Conservation (phyloP, 2,113 vertebrate genomes). For the Ginglymostoma cirratum region DNA sequence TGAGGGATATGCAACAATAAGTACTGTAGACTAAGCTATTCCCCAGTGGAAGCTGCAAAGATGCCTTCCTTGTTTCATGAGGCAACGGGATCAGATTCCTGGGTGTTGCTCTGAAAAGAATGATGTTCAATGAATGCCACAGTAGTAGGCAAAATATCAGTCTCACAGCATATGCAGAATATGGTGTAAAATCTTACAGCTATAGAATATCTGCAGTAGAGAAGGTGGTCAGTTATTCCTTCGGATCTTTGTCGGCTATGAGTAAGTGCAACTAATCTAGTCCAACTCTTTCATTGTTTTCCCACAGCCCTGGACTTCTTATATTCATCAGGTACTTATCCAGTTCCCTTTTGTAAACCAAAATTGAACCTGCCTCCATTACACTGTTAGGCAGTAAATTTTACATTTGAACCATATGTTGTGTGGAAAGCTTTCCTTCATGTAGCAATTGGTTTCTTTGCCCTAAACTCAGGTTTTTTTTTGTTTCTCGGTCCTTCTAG, state of each 20-base stretch:
- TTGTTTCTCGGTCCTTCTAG: not conserved
- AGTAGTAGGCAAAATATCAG: not conserved
- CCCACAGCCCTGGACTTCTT: not conserved
- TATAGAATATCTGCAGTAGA: not conserved
- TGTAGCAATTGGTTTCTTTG: not conserved
- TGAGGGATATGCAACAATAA: not conserved
- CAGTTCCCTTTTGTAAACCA: not conserved
- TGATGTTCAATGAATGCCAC: not conserved
- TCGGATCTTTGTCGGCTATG: not conserved
- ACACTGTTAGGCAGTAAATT: too few species aligned
- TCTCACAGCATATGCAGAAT: not conserved
- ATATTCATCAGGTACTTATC: not conserved
- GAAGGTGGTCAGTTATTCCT: not conserved
- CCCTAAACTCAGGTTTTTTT: not conserved
- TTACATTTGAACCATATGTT: too few species aligned
- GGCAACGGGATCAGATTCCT: not conserved
- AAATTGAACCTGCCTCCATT: not conserved
- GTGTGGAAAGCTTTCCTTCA: too few species aligned
- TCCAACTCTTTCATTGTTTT: not conserved
- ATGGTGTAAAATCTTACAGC: not conserved
- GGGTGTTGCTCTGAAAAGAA: not conserved
- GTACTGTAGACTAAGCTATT: not conserved
- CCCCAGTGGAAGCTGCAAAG: not conserved
- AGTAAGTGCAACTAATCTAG: not conserved
- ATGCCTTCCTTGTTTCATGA: not conserved